phyloP scores from a whole-genome alignment of 2,113 vertebrate species.

The Myiopsitta monachus region DNA sequence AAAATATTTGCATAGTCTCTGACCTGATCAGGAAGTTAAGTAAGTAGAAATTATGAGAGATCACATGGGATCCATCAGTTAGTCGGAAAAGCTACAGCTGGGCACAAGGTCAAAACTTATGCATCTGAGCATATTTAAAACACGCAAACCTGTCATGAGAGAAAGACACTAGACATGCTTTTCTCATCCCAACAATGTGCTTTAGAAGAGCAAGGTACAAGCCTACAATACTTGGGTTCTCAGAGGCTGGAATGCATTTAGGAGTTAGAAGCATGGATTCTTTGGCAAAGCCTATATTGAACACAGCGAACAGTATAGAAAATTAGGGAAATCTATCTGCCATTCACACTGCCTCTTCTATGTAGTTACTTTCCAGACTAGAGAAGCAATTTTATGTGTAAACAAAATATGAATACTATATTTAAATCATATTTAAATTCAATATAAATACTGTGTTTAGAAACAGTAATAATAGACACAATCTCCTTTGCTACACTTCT shows the following conservation, averaged over 20 bases:
- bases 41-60: neutral
- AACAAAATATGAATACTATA: neutral
- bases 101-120: neutral
- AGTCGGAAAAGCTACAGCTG: neutral
- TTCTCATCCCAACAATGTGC: neutral
- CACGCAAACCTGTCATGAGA: neutral
- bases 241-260: neutral
- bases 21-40: neutral
- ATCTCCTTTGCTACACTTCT: neutral
- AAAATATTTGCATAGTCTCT: neutral
- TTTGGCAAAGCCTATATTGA: neutral
- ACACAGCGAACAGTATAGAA: neutral
- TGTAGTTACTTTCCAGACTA: neutral
- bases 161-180: neutral
- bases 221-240: neutral
- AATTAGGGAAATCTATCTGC: neutral
- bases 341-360: neutral
- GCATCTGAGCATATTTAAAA: neutral
- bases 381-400: neutral
- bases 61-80: fast-evolving
- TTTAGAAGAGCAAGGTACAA: neutral
- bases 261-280: neutral
- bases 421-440: neutral
- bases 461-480: neutral
- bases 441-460: neutral